phyloP scores from a whole-genome alignment of 2,888 invertebrate genomes.

The Bellardia pandia region DNA sequence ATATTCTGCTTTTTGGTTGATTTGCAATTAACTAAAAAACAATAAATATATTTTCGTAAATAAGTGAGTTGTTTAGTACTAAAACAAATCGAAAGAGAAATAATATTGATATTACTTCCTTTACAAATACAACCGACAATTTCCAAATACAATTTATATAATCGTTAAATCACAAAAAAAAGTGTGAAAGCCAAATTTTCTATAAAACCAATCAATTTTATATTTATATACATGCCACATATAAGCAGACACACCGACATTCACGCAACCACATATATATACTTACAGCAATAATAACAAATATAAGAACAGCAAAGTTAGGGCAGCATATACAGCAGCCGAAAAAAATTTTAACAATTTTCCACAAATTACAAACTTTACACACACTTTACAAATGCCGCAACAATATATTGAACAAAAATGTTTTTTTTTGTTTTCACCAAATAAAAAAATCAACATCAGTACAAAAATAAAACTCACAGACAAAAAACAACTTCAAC shows the following conservation, averaged over 20 bases:
- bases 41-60: neutral
- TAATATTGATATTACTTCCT: neutral
- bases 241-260: neutral
- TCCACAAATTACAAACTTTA: constrained; percentile 58
- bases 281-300: neutral
- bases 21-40: neutral
- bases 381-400: constrained; percentile 50
- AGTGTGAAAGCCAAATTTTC: constrained; percentile 46
- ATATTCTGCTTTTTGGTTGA: neutral
- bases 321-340: neutral
- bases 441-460: constrained; percentile 20
- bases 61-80: neutral
- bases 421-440: neutral
- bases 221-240: constrained; percentile 10
- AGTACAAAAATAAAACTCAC: neutral
- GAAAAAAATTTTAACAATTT: constrained; percentile 55
- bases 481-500: constrained; percentile 31
- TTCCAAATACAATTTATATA: constrained; percentile 48
- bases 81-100: neutral
- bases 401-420: constrained; percentile 47
- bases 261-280: neutral
- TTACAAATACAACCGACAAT: constrained; percentile 27
- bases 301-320: neutral
- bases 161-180: neutral
- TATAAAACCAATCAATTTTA: constrained; percentile 55